phyloP scores from a whole-genome alignment of 2,888 invertebrate genomes.

The Dolomedes plantarius region DNA sequence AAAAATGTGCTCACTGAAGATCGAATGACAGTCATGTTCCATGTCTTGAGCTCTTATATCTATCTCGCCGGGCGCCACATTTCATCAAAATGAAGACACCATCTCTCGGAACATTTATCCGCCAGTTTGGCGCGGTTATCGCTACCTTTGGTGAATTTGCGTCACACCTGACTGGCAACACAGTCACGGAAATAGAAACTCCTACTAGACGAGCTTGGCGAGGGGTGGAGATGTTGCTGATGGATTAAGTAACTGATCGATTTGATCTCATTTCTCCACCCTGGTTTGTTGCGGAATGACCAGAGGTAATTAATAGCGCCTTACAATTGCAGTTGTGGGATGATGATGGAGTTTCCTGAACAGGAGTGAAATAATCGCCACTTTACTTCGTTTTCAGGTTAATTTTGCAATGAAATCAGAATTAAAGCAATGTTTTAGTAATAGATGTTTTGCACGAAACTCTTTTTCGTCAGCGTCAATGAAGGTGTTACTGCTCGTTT shows the following conservation, averaged over 20 bases:
- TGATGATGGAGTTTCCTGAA: not conserved
- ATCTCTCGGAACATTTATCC: not conserved
- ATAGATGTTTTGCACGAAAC: too few species aligned
- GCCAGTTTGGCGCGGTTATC: slow-evolving; percentile 10
- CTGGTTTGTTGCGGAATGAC: too few species aligned
- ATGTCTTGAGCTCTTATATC: slow-evolving; percentile 58
- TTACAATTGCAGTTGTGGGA: not conserved
- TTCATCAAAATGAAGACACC: slow-evolving; percentile 66
- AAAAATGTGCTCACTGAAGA: slow-evolving; percentile 50
- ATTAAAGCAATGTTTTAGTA: too few species aligned
- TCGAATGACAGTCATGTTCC: slow-evolving; percentile 62
- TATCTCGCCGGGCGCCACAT: slow-evolving; percentile 43
- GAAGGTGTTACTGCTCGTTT: too few species aligned
- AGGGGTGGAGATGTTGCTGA: not conserved
- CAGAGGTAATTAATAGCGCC: not conserved
- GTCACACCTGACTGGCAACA: slow-evolving; percentile 31
- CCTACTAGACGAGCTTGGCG: not conserved
- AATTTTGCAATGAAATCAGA: too few species aligned
- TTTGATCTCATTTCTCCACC: not conserved
- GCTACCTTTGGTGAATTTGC: not conserved
- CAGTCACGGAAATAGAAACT: slow-evolving; percentile 32
- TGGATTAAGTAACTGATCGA: not conserved
- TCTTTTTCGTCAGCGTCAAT: too few species aligned
- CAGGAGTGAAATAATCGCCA: not conserved
- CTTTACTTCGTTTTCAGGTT: too few species aligned